Evolutionary conservation across 1,140 invertebrate genomes (phyloP), one percentile per base, ranked within the genome.

Genomic region (Apis mellifera): DNA sequence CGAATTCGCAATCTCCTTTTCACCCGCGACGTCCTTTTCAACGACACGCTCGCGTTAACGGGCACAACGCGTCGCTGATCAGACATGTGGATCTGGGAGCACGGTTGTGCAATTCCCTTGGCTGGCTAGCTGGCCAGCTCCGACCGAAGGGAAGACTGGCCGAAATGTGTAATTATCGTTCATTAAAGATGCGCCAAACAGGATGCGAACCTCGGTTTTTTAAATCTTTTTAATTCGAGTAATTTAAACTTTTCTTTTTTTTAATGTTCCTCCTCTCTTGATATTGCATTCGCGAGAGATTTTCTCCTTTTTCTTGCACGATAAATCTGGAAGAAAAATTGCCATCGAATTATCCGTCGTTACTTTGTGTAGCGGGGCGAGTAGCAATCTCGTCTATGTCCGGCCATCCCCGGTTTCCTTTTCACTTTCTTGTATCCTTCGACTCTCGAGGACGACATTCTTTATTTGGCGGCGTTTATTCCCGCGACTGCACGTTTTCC

Each of bases 401-500:
- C 71, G 48, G 69, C 55, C 50, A 52, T 42, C n/a, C n/a, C 74
- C 59, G 60, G 62, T 60, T 42, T 42, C 55, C 69, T 85, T 86
- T 83, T 82, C 75, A 79, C 80, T 54, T 79, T 85, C 59, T 71
- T 71, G 55, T 75, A 21, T 42, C 66, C 57, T 32, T 59, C 54
- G 83, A 71, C 32, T 54, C 74, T 71, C 59, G 32, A 64, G 12
- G 52, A 59, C 82, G 73, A 73, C 74, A 60, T 68, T 52, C 85
- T 86, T 86, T 83, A 86, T 86, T 86, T 86, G 84, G 79, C 60
- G 65, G 69, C 78, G 21, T 42, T 42, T 42, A 42, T 42, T 42
- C 32, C 32, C 72, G 76, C 17, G 42, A 66, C 32, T 65, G n/a
- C 50, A 57, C 19, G 77, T 86, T 83, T 86, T 71, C 71, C 80